phyloP scores from a whole-genome alignment of 2,888 invertebrate species.

The Eulithis testata region DNA sequence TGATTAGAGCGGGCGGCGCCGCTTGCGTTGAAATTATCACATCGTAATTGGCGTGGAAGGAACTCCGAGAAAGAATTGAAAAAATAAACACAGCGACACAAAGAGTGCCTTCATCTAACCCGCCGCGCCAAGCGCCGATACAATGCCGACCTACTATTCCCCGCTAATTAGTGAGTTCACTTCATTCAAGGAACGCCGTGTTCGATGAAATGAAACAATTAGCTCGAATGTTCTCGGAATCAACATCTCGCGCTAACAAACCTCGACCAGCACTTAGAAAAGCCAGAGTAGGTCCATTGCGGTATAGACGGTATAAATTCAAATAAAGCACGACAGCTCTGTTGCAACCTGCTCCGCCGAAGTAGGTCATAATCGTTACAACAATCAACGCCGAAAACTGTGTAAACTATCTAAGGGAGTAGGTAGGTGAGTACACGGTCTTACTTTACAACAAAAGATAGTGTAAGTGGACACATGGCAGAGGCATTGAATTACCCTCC shows the following conservation, averaged over 20 bases:
- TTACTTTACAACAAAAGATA: constrained; percentile 51
- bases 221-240: constrained; percentile 50
- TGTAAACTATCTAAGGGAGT: constrained; percentile 48
- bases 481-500: constrained; percentile 68
- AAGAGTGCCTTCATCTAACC: constrained; percentile 74
- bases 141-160: constrained; percentile 73
- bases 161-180: constrained; percentile 75
- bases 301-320: constrained; percentile 51
- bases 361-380: constrained; percentile 74
- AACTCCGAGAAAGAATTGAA: constrained; percentile 66
- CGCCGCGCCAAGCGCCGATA: constrained; percentile 52
- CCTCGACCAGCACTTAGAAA: constrained; percentile 35
- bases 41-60: constrained; percentile 63
- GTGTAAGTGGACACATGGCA: constrained; percentile 66
- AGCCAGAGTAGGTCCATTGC: constrained; percentile 30
- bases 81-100: constrained; percentile 74
- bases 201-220: constrained; percentile 65
- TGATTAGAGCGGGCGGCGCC: constrained; percentile 50
- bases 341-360: constrained; percentile 56
- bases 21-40: constrained; percentile 64
- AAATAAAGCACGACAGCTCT: constrained; percentile 60
- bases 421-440: constrained; percentile 35
- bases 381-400: constrained; percentile 70
- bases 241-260: constrained; percentile 47
- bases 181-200: constrained; percentile 67